phyloP scores from a whole-genome alignment of 2,113 vertebrate genomes.

The Myodes glareolus region DNA sequence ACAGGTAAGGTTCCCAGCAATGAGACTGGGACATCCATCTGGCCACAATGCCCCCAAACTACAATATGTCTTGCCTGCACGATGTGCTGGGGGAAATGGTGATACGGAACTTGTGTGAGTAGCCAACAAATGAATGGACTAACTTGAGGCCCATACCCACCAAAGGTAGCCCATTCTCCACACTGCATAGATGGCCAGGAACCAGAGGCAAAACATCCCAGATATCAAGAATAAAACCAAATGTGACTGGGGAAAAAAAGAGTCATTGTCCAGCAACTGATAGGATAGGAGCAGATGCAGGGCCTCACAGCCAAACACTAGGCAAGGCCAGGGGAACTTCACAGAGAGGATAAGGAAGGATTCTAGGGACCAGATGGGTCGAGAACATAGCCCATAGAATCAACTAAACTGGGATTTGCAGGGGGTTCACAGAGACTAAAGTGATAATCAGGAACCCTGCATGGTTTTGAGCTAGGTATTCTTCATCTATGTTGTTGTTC shows the following conservation, averaged over 20 bases:
- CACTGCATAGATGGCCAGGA: background rate
- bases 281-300: background rate
- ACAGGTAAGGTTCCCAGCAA: background rate
- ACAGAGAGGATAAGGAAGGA: background rate
- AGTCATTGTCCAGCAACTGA: background rate
- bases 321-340: background rate
- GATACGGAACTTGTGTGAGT: background rate
- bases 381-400: background rate
- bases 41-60: background rate
- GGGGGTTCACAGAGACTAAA: background rate
- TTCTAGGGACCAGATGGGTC: background rate
- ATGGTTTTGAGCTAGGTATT: background rate
- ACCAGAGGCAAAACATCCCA: background rate
- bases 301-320: background rate
- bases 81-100: background rate
- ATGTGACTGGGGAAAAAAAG: background rate
- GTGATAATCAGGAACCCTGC: background rate
- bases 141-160: background rate
- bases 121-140: background rate
- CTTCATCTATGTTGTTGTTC: background rate
- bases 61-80: background rate
- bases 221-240: background rate
- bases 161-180: background rate
- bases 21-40: background rate
- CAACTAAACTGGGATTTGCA: background rate